Percentiles rank a stretch among this genome's conserved stretches.
phyloP scores from a whole-genome alignment of 2,888 invertebrate species.

The Seira musarum region DNA sequence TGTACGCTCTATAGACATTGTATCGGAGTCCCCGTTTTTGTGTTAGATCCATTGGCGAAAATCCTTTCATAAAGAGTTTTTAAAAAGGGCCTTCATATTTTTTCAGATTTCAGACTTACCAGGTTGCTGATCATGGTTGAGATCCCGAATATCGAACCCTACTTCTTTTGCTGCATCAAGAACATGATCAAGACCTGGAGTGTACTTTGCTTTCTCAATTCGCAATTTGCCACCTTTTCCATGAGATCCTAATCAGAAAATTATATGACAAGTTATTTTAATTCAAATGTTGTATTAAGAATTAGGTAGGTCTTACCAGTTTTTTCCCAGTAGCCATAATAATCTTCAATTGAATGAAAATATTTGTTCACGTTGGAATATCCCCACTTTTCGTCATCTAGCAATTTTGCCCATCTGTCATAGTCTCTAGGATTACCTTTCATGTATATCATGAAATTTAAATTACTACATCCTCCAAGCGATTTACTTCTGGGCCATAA shows the following conservation, averaged over 20 bases:
- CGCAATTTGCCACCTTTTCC: constrained; percentile 34
- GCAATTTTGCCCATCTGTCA: constrained; percentile 53
- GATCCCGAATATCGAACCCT: constrained; percentile 28
- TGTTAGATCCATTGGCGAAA: constrained; percentile 1
- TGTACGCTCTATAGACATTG: constrained; percentile 32
- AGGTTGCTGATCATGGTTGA: constrained; percentile 28
- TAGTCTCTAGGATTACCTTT: constrained; percentile 49
- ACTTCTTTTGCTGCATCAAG: constrained; percentile 32
- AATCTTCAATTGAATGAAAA: constrained; percentile 46
- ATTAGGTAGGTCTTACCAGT: neutral
- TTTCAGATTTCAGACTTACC: no score
- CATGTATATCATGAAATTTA: constrained; percentile 51
- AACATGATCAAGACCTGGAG: constrained; percentile 20
- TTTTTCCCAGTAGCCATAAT: constrained; percentile 16
- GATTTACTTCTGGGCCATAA: constrained; percentile 25
- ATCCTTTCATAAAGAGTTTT: no score
- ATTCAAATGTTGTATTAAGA: neutral
- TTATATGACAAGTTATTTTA: no score
- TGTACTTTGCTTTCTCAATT: constrained; percentile 22
- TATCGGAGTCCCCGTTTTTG: constrained; percentile 11
- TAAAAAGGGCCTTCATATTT: no score
- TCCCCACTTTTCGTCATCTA: constrained; percentile 47
- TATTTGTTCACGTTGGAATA: constrained; percentile 40
- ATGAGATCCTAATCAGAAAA: constrained; percentile 10
- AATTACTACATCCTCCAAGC: constrained; percentile 54